A percentile compares a stretch with the other conserved stretches of the same genome.
Evolutionary conservation across 2,888 invertebrate species (phyloP).

Genomic region (Flexamia atlantica): DNA sequence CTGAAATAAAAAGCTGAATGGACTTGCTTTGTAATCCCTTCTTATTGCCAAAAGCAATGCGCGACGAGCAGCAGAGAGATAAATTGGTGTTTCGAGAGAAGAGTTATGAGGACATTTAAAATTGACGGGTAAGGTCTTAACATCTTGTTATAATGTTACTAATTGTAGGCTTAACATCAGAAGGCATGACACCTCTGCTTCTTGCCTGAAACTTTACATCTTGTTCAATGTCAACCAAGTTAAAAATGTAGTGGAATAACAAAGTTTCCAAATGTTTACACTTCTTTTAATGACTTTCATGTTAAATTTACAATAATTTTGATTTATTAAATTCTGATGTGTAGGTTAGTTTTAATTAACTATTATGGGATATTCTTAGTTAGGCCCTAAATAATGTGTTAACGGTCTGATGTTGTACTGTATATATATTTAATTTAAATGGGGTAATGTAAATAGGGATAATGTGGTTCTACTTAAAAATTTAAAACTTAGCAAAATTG

Average conservation of each 20-base stretch:
- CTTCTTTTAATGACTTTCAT: no score
- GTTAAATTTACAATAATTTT: no score
- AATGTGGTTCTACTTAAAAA: no score
- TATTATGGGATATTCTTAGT: no score
- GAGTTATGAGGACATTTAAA: conserved; percentile 38
- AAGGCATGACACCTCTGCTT: background rate
- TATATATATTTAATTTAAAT: no score
- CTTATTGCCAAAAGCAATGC: background rate
- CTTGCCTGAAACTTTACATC: background rate
- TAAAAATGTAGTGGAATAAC: background rate
- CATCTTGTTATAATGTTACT: conserved; percentile 42
- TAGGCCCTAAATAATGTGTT: no score
- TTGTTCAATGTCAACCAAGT: background rate
- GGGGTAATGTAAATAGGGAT: no score
- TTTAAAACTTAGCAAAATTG: no score
- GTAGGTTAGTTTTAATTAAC: no score
- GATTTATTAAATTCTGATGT: no score
- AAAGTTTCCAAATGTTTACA: background rate
- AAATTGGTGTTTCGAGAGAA: conserved; percentile 28
- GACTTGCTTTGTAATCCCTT: background rate
- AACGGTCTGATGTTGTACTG: no score
- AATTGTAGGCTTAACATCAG: conserved; percentile 29
- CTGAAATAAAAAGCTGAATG: background rate
- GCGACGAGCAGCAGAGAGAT: conserved; percentile 7
- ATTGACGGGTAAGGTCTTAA: conserved; percentile 23